Evolutionary conservation across 1,140 invertebrate genomes (phyloP), one percentile per base, ranked within the genome.

Genomic region (Meloidogyne hapla): DNA sequence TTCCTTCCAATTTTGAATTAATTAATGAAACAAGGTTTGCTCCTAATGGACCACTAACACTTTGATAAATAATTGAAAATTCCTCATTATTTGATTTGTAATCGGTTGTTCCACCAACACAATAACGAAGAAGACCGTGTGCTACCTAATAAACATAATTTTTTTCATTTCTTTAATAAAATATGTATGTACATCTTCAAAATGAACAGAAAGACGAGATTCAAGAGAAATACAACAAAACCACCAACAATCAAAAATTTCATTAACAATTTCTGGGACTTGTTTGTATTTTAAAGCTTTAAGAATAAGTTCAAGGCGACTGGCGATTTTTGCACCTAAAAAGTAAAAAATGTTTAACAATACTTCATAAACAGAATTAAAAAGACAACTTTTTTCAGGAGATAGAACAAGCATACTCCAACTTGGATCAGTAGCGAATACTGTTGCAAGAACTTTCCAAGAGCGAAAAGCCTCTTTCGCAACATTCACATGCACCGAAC

Each of bases 231-330:
- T 70, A 56, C 69, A 70, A 56, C 69, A 70, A 12, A 26, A 38
- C 69, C 69, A 70, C 69, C 69, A 70, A 70, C 69, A 70, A 42
- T 70, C 69, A 45, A 70, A 70, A n/a, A 70, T 26, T 23, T 70
- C 38, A 15, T 12, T 10, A 12, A 38, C 15, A 18, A 70, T 45
- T 70, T 38, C 40, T 5, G 69, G 69, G 12, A 70, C 4, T 40
- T 70, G 23, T 23, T 63, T 70, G 69, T 70, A 63, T 13, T 45
- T 4, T 56, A 70, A 70, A 40, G 69, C 69, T 15, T 33, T 70
- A 10, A 70, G 21, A 25, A 70, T 45, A 42, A 70, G 56, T 45
- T 63, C 28, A 6, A 70, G 40, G 15, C 69, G 69, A 21, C 33
- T 21, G 13, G 8, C 25, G 15, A 70, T 13, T 45, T 56, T 42